Evolutionary conservation across 2,888 invertebrate genomes (phyloP), one percentile per base, ranked within the genome.

Genomic region (Hemaris fuciformis): DNA sequence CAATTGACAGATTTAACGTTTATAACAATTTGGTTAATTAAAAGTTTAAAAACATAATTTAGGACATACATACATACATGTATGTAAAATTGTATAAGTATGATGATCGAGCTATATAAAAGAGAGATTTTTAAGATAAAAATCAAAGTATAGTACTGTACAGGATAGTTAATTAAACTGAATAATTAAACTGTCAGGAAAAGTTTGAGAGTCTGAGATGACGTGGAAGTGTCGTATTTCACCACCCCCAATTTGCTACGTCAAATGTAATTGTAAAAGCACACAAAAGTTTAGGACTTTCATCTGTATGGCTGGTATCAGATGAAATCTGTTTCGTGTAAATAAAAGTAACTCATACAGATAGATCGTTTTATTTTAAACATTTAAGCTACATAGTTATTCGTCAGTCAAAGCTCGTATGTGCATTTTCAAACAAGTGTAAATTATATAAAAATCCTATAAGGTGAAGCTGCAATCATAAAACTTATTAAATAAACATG

Each of bases 281-380:
- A 27, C 27, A 53, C 53, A 53, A 53, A 48, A 31, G 31, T 18
- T 18, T 4, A 48, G 8, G 18, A 15, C 8, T 31, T 53, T 31
- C 27, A 31, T 53, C 53, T 31, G 31, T 31, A 25, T 58, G 58
- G 58, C 58, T 58, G 58, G 58, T 43, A 18, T 18, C 20, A 31
- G 53, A 53, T 18, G 25, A 25, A 48, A 48, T 7, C 48, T 2
- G 4, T 15, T 31, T 15, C n/a, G 8, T 53, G 53, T 45, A 45
- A 53, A 53, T 53, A 53, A 53, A 53, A 31, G 10, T 20, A 8
- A 15, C 20, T 53, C 53, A 31, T 53, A 53, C 62, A 56, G 61
- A 67, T 59, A 60, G 34, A 53, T 59, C 60, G 6, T 63, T 62
- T 65, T 63, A 65, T 65, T 64, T 43, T 25, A 57, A 56, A 57